phyloP scores from a whole-genome alignment of 1,140 invertebrate species.

The Macrocentrus cingulum region DNA sequence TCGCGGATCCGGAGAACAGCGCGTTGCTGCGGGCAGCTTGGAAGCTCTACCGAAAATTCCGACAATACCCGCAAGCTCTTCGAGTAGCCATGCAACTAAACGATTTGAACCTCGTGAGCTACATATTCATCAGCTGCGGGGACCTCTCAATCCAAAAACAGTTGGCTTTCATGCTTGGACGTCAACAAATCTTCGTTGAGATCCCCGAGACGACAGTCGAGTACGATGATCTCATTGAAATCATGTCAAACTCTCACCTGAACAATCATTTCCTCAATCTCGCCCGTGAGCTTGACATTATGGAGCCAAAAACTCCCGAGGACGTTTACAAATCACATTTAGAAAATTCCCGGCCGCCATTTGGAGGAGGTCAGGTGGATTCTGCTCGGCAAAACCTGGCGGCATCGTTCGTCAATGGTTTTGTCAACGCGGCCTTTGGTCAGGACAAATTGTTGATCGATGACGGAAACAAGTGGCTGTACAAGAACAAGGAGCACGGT shows the following conservation, averaged over 20 bases:
- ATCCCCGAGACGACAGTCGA: conserved; percentile 70
- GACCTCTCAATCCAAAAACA: conserved; percentile 93
- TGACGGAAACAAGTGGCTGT: conserved; percentile 97
- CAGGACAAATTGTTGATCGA: conserved; percentile 95
- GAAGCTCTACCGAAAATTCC: conserved; percentile 88
- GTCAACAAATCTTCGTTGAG: conserved; percentile 91
- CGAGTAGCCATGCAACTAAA: conserved; percentile 95
- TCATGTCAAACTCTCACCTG: conserved; percentile 95
- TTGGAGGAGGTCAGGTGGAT: conserved; percentile 84
- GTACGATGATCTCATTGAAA: conserved; percentile 90
- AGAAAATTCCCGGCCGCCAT: conserved; percentile 85
- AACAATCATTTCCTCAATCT: conserved; percentile 96
- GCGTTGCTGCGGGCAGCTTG: conserved; percentile 85
- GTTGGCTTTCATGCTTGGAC: conserved; percentile 94
- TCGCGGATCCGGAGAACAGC: conserved; percentile 95
- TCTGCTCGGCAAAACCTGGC: conserved; percentile 96
- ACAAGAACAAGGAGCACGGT: conserved; percentile 99
- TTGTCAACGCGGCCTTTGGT: conserved; percentile 98
- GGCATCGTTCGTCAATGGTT: conserved; percentile 98
- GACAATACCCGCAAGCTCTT: conserved; percentile 91
- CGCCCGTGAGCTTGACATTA: conserved; percentile 97
- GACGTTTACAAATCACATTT: conserved; percentile 99
- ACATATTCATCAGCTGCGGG: conserved; percentile 83
- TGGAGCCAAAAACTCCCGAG: conserved; percentile 99
- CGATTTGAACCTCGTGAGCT: conserved; percentile 79